Conservation (phyloP, 2,113 vertebrate genomes). For the Lophotis ruficrista region DNA sequence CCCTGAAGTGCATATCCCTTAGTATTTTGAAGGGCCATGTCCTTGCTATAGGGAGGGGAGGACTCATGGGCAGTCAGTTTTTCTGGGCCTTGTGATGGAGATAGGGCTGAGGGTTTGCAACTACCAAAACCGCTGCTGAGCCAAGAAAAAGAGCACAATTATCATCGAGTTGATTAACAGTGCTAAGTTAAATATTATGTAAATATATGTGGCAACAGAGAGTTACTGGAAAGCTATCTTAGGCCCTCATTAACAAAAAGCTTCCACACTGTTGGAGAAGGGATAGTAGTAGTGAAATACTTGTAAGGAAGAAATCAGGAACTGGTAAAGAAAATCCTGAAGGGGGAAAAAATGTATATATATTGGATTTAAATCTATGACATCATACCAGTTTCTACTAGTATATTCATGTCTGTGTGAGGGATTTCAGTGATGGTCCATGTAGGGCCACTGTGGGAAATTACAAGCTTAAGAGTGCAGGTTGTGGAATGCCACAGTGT, state of each 20-base stretch:
- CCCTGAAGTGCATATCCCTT: rapidly evolving
- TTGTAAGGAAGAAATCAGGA: neutral
- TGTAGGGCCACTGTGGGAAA: no score
- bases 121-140: neutral
- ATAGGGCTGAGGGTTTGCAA: neutral
- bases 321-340: neutral
- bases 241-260: neutral
- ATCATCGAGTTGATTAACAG: neutral
- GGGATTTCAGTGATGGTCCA: no score
- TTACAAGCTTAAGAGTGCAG: no score
- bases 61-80: rapidly evolving
- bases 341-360: rapidly evolving
- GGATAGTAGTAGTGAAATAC: neutral
- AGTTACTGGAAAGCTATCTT: neutral
- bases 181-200: neutral
- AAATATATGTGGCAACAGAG: neutral
- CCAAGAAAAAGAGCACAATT: neutral
- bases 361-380: neutral
- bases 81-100: neutral
- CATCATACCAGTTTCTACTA: neutral
- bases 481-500: no score
- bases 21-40: neutral
- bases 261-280: neutral
- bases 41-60: neutral
- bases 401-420: no score